Evolutionary conservation across 2,797 vertebrate genomes (phyloP), one percentile per base, ranked within the genome.

Genomic region (Morelia viridis): DNA sequence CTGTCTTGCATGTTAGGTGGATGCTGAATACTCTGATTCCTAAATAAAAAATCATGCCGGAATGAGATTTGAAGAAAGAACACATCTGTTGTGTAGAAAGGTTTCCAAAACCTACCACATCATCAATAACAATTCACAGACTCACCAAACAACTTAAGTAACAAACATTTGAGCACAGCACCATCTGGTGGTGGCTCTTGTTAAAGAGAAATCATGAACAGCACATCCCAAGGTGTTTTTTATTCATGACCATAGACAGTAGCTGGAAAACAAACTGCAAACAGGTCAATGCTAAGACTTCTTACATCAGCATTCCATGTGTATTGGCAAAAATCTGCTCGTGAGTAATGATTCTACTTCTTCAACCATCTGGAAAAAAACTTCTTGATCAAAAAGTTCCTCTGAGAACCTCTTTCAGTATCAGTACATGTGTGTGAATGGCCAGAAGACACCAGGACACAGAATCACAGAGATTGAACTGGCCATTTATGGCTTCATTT

Each of bases 11-110:
- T 91, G 94, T 92, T 84, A 93, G 2, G 24, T 57, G n/a, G 68
- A 57, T 62, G 85, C 24, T 93, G 4, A 68, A 92, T 46, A 95
- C 26, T 22, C 58, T 91, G 92, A 86, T 50, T 85, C 19, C 61
- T 64, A 0, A 0, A 65, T 86, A 94, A 64, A 80, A 94, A 92
- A 93, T 1, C 85, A 85, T 0, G 87, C 84, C 87, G 92, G 4
- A 26, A 50, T 31, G 24, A 94, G 83, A 88, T 71, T 56, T 1
- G 0, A 57, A 5, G 26, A n/a, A 56, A 28, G 56, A 76, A 58
- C 8, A 50, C 19, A 46, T 91, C 24, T n/a, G 3, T 15, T 13
- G 13, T 28, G 26, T 26, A 71, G 53, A 61, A 84, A 88, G 11
- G 10, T 41, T 76, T 31, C 65, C n/a, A 10, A 24, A 60, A 89